Percentiles rank a stretch among this genome's conserved stretches.
Evolutionary conservation across 1,140 invertebrate species (phyloP).

Genomic region (Brachionus rubens): DNA sequence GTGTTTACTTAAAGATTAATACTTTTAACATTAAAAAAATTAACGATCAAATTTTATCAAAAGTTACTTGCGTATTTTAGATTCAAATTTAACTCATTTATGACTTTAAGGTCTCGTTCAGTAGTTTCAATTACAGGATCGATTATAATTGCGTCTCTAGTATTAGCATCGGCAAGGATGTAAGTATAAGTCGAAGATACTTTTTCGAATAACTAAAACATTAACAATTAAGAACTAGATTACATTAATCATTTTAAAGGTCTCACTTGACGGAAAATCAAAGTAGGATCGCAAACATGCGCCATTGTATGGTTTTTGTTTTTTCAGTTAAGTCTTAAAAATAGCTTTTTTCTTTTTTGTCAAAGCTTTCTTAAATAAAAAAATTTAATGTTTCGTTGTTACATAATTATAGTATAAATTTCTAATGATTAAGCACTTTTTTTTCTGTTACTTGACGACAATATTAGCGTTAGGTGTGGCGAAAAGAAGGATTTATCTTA

Average conservation of each 20-base stretch:
- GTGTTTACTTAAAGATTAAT: conserved; percentile 84
- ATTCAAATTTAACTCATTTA: conserved; percentile 62
- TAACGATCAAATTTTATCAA: not conserved
- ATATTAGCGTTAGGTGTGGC: too few species aligned
- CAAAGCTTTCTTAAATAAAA: not conserved
- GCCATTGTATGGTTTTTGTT: not conserved
- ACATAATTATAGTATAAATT: too few species aligned
- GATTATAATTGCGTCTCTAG: conserved; percentile 81
- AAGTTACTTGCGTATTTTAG: conserved; percentile 79
- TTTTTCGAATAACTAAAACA: conserved; percentile 85
- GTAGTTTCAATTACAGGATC: conserved; percentile 85
- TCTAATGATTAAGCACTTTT: too few species aligned
- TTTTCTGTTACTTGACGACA: too few species aligned
- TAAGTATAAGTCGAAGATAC: conserved; percentile 92
- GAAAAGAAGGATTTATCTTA: too few species aligned
- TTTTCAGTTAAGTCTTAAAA: not conserved
- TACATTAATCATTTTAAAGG: too few species aligned
- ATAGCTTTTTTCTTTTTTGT: not conserved
- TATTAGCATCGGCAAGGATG: conserved; percentile 75
- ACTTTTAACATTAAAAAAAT: too few species aligned
- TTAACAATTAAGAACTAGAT: too few species aligned
- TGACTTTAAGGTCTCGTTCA: conserved; percentile 58
- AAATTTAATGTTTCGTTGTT: too few species aligned
- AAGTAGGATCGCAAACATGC: conserved; percentile 23
- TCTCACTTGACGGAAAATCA: conserved; percentile 57